Percentiles rank a stretch among this genome's conserved stretches.
phyloP scores from a whole-genome alignment of 2,113 vertebrate genomes.

The Cyanoderma ruficeps region DNA sequence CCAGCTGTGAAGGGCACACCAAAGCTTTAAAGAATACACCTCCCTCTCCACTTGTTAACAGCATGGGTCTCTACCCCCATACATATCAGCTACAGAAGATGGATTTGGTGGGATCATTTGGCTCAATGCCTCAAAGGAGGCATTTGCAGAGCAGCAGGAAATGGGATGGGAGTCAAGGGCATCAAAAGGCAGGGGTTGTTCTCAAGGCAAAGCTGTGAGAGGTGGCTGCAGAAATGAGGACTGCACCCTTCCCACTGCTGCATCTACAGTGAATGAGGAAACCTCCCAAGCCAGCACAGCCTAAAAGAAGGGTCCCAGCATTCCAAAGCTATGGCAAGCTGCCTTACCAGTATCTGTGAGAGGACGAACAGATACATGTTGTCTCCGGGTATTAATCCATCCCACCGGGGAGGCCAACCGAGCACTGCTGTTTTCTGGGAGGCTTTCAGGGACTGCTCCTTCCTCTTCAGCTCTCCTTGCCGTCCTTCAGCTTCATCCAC shows the following conservation, averaged over 20 bases:
- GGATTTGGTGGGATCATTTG: background rate
- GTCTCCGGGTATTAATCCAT: constrained; percentile 78
- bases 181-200: background rate
- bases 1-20: background rate
- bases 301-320: background rate
- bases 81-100: background rate
- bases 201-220: background rate
- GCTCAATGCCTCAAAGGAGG: background rate
- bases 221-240: background rate
- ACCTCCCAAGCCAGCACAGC: background rate
- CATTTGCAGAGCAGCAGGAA: background rate
- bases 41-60: background rate
- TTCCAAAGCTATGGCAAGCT: background rate
- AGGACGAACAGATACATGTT: constrained; percentile 81
- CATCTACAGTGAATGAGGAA: background rate
- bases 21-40: background rate
- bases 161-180: background rate
- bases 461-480: constrained; percentile 33
- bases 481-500: constrained; percentile 60
- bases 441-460: constrained; percentile 62
- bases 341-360: constrained; percentile 90
- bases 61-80: background rate
- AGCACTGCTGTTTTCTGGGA: constrained; percentile 62
- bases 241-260: background rate
- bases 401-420: constrained; percentile 73